Percentiles rank a stretch among this genome's conserved stretches.
Evolutionary conservation across 2,888 invertebrate genomes (phyloP).

Genomic region (Sisyra terminalis): DNA sequence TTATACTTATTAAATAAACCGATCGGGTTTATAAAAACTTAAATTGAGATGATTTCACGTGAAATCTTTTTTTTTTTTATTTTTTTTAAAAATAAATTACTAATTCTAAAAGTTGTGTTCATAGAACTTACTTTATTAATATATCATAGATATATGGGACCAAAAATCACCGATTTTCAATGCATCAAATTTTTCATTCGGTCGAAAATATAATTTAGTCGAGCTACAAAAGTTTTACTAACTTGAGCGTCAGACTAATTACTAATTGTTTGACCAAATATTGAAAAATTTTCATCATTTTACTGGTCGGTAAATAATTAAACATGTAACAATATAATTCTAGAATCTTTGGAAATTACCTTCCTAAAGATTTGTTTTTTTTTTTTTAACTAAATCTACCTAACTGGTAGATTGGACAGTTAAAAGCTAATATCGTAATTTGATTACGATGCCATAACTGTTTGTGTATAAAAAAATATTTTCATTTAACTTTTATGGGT

Average conservation of each 20-base stretch:
- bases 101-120: conserved; percentile 42
- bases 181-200: conserved; percentile 1
- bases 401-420: conserved; percentile 15
- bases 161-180: conserved; percentile 52
- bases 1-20: too few relatives aligned
- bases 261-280: conserved; percentile 8
- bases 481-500: not conserved
- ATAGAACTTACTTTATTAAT: conserved; percentile 86
- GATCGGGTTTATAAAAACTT: not conserved
- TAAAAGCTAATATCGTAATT: conserved; percentile 9
- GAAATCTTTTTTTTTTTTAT: conserved; percentile 2
- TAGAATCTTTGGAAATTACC: conserved; percentile 32
- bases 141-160: conserved; percentile 99
- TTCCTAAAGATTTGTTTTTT: conserved; percentile 23
- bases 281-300: conserved; percentile 6
- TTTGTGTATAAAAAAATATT: not conserved
- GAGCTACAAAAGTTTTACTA: conserved; percentile 19
- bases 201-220: conserved; percentile 9
- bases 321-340: conserved; percentile 16
- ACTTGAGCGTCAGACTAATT: conserved; percentile 18
- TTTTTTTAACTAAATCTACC: conserved; percentile 14
- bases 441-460: conserved; percentile 4
- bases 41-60: conserved; percentile 4
- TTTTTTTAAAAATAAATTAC: conserved; percentile 2
- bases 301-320: conserved; percentile 26